Base-by-base conservation (phyloP, 1,140 invertebrate species). In the Arion vulgaris region DNA sequence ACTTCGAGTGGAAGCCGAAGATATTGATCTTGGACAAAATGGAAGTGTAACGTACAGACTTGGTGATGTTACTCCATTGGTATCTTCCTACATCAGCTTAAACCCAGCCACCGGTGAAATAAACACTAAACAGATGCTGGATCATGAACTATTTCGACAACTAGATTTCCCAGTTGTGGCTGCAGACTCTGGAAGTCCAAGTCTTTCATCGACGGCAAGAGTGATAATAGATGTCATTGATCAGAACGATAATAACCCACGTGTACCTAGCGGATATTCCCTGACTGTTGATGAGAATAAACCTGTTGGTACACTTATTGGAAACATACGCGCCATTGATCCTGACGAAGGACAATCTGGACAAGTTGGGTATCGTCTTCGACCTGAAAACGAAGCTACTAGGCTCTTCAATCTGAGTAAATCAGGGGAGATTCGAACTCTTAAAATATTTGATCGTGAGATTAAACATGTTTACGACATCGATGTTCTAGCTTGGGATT, bases 91-190 rank as follows among this genome's bases (percentile, higher is more conserved):
- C 77, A 81, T 85, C 38, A 15, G 32, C 26, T 62, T 85, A 28
- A 69, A 80, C 15, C 45, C 57, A 1, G 57, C 4, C 28, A 82
- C 73, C 0, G 84, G 84, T 0, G 81, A 83, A n/a, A 51, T 85
- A 34, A 57, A 53, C n/a, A 69, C 81, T 11, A 69, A 45, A 39
- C 45, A 62, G 7, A 68, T 73, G 26, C 71, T 85, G n/a, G 84
- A 85, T 68, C 77, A 77, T 0, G 84, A 85, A 78, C n/a, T 84
- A 0, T 82, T 79, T 69, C 41, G n/a, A 23, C 38, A 39, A 15
- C 75, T 84, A 0, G 83, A 84, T 32, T 85, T 85, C 53, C 32
- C 34, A 19, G 81, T 85, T 0, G 38, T 85, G 38, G 84, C 84
- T 0, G 57, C 38, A 36, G 84, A 85, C 36, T 28, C 76, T 49